Conservation (phyloP, 1,140 invertebrate genomes). For the Tetragnatha versicolor region DNA sequence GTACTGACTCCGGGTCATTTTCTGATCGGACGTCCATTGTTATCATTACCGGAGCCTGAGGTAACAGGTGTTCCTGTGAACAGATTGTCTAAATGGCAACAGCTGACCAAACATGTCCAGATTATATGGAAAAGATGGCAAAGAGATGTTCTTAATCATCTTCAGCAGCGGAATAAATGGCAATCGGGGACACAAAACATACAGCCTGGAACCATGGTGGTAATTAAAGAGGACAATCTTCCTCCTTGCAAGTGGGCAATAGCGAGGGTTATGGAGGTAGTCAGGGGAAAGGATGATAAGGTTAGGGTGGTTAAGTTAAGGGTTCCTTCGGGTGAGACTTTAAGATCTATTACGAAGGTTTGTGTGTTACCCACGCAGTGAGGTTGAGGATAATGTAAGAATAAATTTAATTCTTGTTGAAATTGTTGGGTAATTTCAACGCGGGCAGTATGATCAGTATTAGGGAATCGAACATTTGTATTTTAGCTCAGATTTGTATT, state of each 20-base stretch:
- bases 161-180: not conserved
- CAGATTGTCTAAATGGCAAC: conserved; percentile 27
- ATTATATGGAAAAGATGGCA: not conserved
- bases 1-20: conserved; percentile 60
- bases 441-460: no score
- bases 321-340: no score
- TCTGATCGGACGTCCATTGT: conserved; percentile 21
- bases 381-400: no score
- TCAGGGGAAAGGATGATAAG: not conserved
- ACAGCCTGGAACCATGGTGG: not conserved
- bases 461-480: no score
- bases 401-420: no score
- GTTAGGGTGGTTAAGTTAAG: not conserved
- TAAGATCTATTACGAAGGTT: no score
- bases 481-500: no score
- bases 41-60: not conserved
- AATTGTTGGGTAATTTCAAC: no score
- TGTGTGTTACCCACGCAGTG: no score
- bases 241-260: not conserved
- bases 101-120: not conserved
- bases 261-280: not conserved
- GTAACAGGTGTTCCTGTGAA: not conserved
- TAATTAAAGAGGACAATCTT: not conserved
- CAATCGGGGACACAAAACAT: not conserved
- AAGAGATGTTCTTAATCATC: not conserved